Percentiles rank a stretch among this genome's conserved stretches.
Conservation (phyloP, 2,797 vertebrate genomes). For the Steatocranus sp. region DNA sequence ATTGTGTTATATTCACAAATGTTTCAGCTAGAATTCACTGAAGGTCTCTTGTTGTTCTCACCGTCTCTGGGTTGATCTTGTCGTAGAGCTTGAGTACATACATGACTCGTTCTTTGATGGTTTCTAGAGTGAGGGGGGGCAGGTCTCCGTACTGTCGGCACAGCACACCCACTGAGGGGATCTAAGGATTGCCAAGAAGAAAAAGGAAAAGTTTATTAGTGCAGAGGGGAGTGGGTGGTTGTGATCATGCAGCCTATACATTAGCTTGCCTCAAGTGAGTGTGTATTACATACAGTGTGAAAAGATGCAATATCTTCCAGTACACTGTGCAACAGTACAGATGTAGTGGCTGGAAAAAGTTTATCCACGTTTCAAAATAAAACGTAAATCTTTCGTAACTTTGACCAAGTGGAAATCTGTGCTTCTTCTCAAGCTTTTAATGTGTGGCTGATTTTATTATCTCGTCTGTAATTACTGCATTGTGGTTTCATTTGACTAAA, state of each 20-base stretch:
- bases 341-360: no score
- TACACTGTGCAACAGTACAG: neutral
- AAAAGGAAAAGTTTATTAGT: neutral
- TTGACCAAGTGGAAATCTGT: neutral
- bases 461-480: neutral
- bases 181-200: conserved; percentile 40
- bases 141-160: conserved; percentile 80
- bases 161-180: conserved; percentile 33
- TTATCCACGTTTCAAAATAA: neutral
- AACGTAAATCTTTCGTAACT: neutral
- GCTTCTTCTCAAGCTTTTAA: neutral
- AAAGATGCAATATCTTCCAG: neutral
- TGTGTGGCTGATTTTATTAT: neutral
- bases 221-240: neutral
- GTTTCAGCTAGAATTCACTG: neutral
- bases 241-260: neutral
- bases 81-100: conserved; percentile 91
- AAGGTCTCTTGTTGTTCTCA: conserved; percentile 32
- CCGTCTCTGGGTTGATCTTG: conserved; percentile 89
- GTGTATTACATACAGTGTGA: neutral
- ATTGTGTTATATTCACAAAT: neutral
- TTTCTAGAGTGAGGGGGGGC: conserved; percentile 82
- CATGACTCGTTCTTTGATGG: conserved; percentile 82
- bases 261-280: neutral
- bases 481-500: neutral